Base-by-base conservation (phyloP, 2,888 invertebrate genomes). In the Nysson spinosus region DNA sequence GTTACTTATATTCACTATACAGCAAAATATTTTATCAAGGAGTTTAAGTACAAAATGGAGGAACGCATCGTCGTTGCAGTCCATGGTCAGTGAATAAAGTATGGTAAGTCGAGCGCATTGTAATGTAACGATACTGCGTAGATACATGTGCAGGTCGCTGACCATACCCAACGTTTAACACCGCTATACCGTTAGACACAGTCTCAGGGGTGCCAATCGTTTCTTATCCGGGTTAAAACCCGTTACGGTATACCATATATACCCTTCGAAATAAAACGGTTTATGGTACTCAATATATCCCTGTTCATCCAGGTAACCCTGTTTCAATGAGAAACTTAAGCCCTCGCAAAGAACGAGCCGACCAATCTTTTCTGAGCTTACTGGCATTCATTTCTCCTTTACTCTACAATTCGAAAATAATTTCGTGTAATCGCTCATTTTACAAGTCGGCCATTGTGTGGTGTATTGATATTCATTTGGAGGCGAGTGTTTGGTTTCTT, bases 141-240 rank as follows among this genome's bases (percentile, higher is more conserved):
- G 52, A 54, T 67, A 35, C 35, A 20, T 52, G 9, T 30, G 54
- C 40, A 49, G 67, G 54, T 67, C 67, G 68, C 68, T 68, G 68
- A 68, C 68, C 68, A 68, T 68, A 37, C 30, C 14, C 61, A 68
- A 67, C 68, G 16, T 68, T 68, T 68, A 61, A 61, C 61, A 42
- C 42, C 39, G 34, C 35, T 46, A 26, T 69, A 69, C 69, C 62
- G 69, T 69, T 69, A 69, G 32, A 30, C 55, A 32, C 22, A 40
- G 44, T 49, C 63, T 22, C 55, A 39, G 44, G 61, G 52, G 58
- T 67, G 71, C 60, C 70, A 40, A 71, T 52, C 60, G 58, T 56
- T 62, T 58, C 71, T 67, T 72, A 63, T 63, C 72, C 72, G 52
- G 57, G 58, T 74, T 75, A 69, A 74, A 69, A 69, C 63, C 61